Evolutionary conservation across 2,888 invertebrate species (phyloP), one percentile per base, ranked within the genome.

Genomic region (Thumatha senex): DNA sequence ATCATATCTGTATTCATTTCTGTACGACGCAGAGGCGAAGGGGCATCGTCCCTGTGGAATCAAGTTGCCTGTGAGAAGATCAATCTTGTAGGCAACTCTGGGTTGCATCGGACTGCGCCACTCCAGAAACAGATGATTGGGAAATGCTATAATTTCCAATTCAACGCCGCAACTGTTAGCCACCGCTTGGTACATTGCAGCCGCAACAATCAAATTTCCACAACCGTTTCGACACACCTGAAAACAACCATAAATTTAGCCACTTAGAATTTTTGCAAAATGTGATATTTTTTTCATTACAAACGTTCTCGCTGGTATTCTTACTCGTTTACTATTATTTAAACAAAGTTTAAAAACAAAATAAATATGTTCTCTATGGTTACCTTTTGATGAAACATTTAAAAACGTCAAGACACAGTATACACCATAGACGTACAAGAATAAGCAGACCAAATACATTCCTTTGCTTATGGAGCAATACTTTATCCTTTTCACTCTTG

Each of bases 111-210:
- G 63, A 41, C 78, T 74, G 33, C 70, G 69, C 82, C 84, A 84
- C 54, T 86, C 78, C 12, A 89, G 40, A 51, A 83, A 86, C 49
- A 87, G 54, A 61, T 89, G 88, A 53, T 83, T 80, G 0, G 83
- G 78, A 51, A 87, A 86, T 1, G 77, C 76, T 0, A 84, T 69
- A 31, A 90, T 56, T 15, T 82, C 74, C 51, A 83, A 82, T 5
- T 61, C 49, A 0, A 85, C 72, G 8, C 82, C 86, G 48, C 82
- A 82, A n/a, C 67, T 66, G 35, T 66, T 70, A 1, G 87, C 85
- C 1, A 88, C 70, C 0, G 82, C 78, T 48, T 84, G 76, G 56
- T 79, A 89, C 31, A 87, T 70, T 1, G 77, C 70, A 5, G 77
- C 80, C 1, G 81, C 59, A 0, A 72, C 71, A 1, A 82, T 70